phyloP scores from a whole-genome alignment of 1,140 invertebrate genomes.

The Brachionus manjavacas region DNA sequence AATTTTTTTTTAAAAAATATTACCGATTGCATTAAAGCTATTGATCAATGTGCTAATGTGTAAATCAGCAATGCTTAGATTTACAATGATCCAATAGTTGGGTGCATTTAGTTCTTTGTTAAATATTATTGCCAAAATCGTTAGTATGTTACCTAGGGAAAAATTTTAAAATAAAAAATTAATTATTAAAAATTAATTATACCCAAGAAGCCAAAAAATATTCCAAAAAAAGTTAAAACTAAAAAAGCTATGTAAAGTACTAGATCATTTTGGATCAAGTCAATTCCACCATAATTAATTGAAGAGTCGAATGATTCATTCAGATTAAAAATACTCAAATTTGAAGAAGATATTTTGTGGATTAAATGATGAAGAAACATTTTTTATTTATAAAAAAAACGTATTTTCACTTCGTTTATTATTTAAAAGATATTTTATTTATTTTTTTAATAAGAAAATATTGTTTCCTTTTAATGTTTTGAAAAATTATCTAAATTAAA shows the following conservation, averaged over 20 bases:
- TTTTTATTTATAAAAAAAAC: not conserved
- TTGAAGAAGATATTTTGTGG: not conserved
- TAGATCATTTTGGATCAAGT: not conserved
- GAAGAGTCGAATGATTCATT: no score
- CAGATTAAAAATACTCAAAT: no score
- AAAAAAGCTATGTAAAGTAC: not conserved
- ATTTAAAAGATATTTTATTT: no score
- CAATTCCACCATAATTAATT: not conserved
- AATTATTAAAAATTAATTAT: not conserved
- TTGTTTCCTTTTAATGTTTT: no score
- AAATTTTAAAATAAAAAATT: not conserved
- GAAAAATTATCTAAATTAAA: no score
- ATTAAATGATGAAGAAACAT: conserved; percentile 29
- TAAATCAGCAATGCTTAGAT: not conserved
- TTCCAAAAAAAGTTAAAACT: not conserved
- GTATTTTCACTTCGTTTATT: no score
- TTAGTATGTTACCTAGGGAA: not conserved
- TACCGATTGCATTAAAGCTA: not conserved
- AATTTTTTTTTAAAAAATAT: not conserved
- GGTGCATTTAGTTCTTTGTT: not conserved
- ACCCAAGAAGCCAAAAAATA: not conserved
- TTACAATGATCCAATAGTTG: conserved; percentile 11
- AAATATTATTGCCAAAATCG: not conserved
- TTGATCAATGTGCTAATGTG: not conserved
- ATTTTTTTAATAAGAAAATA: no score